Percentiles rank a stretch among this genome's conserved stretches.
Evolutionary conservation across 2,888 invertebrate species (phyloP).

Genomic region (Sphinx pinastri): DNA sequence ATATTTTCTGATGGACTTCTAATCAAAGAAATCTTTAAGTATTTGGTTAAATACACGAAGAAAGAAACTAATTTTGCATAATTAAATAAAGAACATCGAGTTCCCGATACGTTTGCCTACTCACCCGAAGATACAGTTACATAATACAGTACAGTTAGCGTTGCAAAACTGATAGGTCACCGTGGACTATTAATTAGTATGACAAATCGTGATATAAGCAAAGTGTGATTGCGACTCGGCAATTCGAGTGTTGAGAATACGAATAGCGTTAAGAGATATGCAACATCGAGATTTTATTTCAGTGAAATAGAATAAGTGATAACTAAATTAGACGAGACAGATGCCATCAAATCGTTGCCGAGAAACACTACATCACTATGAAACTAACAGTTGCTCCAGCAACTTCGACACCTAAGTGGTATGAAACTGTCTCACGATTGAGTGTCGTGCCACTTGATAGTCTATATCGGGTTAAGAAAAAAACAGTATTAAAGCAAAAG

Average conservation of each 20-base stretch:
- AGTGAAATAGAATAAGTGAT: neutral
- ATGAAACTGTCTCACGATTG: too few species aligned
- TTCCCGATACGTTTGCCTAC: conserved; percentile 35
- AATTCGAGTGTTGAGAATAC: conserved; percentile 29
- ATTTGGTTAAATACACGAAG: too few species aligned
- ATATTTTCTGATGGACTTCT: too few species aligned
- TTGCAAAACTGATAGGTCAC: conserved; percentile 34
- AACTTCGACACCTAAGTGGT: too few species aligned
- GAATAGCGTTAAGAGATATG: neutral
- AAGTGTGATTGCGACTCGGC: conserved; percentile 28
- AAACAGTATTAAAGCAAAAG: too few species aligned
- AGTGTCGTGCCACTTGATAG: too few species aligned
- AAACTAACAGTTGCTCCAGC: too few species aligned
- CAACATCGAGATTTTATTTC: neutral
- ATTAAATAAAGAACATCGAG: conserved; percentile 1
- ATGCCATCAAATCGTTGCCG: too few species aligned
- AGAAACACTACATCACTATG: too few species aligned
- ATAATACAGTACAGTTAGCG: conserved; percentile 35
- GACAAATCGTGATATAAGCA: conserved; percentile 33
- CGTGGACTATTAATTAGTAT: conserved; percentile 38
- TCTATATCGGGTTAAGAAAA: too few species aligned
- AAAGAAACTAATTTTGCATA: neutral
- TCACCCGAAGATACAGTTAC: conserved; percentile 36
- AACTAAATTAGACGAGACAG: neutral
- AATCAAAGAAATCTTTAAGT: too few species aligned